Evolutionary conservation across 2,797 vertebrate genomes (phyloP).

Genomic region (Vultur gryphus): DNA sequence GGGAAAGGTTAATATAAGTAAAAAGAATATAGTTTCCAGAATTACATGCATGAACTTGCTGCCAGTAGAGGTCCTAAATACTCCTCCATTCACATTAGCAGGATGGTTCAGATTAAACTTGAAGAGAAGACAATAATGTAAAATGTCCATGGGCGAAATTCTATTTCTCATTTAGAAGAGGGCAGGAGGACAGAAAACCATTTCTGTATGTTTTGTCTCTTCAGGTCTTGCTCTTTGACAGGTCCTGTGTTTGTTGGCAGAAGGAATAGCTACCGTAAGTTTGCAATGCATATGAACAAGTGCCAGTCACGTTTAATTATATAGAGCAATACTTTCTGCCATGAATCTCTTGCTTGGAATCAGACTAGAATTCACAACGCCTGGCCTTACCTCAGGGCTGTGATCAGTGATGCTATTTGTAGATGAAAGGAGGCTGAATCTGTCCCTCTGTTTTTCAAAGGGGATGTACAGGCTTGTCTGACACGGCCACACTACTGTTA

Average conservation of each 20-base stretch:
- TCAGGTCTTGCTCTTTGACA: neutral
- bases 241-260: neutral
- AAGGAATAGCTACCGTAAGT: neutral
- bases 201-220: neutral
- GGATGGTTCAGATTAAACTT: neutral
- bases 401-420: neutral
- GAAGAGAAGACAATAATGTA: neutral
- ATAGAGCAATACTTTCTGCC: neutral
- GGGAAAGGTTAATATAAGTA: slow-evolving; percentile 14
- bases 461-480: neutral
- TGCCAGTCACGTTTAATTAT: neutral
- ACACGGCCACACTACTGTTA: neutral
- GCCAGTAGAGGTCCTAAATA: slow-evolving; percentile 54
- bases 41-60: neutral
- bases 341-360: neutral
- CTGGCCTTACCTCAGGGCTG: neutral
- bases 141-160: neutral
- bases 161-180: neutral
- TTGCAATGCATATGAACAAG: neutral
- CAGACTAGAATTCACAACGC: neutral
- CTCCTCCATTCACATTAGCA: neutral
- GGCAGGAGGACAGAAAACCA: neutral
- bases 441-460: neutral
- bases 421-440: neutral
- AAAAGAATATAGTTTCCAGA: neutral